These are phyloP conservation scores for Enteromius radiatus DNA, from an alignment of 2,797 vertebrate genomes.

Conservation along the genomic window DNA sequence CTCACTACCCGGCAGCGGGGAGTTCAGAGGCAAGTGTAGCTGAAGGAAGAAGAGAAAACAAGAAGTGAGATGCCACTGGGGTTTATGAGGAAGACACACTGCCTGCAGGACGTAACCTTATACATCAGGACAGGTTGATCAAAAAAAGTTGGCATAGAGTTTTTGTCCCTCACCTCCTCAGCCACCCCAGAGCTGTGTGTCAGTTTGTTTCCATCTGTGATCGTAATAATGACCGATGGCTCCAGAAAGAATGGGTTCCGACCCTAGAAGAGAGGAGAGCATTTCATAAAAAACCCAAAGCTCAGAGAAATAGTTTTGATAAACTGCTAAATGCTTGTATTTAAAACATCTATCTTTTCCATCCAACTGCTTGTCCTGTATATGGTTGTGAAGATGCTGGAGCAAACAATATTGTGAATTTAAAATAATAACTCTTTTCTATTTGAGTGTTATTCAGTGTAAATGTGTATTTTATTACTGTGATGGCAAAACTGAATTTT, in stretches of 20 bases:
- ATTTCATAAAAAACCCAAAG: neutral
- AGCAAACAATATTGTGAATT: neutral
- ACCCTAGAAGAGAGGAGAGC: slow-evolving; percentile 76
- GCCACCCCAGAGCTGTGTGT: slow-evolving; percentile 93
- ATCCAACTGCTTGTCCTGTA: neutral
- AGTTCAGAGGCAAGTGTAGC: slow-evolving; percentile 97
- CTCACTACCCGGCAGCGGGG: slow-evolving; percentile 95
- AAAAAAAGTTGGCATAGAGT: neutral
- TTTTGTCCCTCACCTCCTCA: slow-evolving; percentile 87
- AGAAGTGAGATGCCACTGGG: neutral
- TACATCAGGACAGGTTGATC: neutral
- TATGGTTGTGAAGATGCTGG: neutral
- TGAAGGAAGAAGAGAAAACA: slow-evolving; percentile 59
- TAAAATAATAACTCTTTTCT: too few relatives aligned
- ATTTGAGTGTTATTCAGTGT: neutral
- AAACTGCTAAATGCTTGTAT: neutral
- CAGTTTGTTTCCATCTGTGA: slow-evolving; percentile 98
- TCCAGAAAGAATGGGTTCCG: slow-evolving; percentile 98
- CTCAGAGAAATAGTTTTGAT: neutral
- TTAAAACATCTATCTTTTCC: neutral
- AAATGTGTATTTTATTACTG: neutral
- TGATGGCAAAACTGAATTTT: neutral
- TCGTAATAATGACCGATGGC: slow-evolving; percentile 98
- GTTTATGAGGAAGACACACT: neutral
- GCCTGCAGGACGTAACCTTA: neutral